Conservation (phyloP, 2,797 vertebrate genomes). For the Enteromius viviparus region DNA sequence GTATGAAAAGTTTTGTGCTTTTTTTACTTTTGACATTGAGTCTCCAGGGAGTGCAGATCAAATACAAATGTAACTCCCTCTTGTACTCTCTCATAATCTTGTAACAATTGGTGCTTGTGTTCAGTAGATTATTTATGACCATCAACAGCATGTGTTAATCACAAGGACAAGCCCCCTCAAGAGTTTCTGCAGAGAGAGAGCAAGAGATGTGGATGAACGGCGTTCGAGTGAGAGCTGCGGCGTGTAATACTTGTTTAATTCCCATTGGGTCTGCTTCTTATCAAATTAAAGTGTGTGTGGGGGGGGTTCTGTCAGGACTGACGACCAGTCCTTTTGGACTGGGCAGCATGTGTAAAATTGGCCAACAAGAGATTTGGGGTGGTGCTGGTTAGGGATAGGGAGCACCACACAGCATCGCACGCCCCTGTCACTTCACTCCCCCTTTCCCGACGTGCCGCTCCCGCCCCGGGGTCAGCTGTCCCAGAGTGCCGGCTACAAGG, state of each 20-base stretch:
- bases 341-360: conserved; percentile 98
- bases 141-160: conserved; percentile 39
- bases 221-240: conserved; percentile 43
- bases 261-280: conserved; percentile 97
- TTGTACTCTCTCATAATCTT: conserved; percentile 32
- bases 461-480: conserved; percentile 90
- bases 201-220: conserved; percentile 47
- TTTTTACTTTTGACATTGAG: conserved; percentile 6
- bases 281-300: conserved; percentile 90
- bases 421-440: conserved; percentile 92
- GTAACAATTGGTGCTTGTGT: conserved; percentile 33
- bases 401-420: conserved; percentile 77
- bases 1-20: conserved; percentile 13
- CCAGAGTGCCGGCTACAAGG: conserved; percentile 91
- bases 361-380: conserved; percentile 96
- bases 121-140: conserved; percentile 38
- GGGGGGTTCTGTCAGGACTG: conserved; percentile 85
- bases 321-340: conserved; percentile 88
- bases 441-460: conserved; percentile 66
- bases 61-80: conserved; percentile 35
- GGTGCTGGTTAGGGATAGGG: conserved; percentile 69
- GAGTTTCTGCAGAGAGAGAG: conserved; percentile 39
- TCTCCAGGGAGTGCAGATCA: conserved; percentile 25
- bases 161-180: conserved; percentile 45
- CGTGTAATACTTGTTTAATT: conserved; percentile 97